Conservation (phyloP, 2,888 invertebrate genomes). For the Listrodromus nycthemerus region DNA sequence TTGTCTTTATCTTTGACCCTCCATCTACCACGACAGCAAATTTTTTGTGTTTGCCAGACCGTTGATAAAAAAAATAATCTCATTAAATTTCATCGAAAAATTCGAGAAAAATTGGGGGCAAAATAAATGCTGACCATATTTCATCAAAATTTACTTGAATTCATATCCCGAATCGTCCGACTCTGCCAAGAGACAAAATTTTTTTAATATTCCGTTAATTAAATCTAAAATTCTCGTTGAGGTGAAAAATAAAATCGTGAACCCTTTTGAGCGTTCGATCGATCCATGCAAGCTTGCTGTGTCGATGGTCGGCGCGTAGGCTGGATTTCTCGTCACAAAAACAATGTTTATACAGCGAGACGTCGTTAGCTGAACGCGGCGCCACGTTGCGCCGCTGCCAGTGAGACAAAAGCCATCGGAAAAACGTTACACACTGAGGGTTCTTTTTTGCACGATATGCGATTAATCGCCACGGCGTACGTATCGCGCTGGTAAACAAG, state of each 20-base stretch:
- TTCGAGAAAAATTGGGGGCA: no score
- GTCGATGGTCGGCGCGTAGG: background rate
- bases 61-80: no score
- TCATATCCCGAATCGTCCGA: no score
- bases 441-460: background rate
- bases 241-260: no score
- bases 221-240: no score
- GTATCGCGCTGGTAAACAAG: constrained; percentile 3
- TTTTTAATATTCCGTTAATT: no score
- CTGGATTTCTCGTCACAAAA: background rate
- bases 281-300: background rate
- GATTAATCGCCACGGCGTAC: background rate
- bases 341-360: background rate
- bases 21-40: no score
- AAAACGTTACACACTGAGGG: background rate
- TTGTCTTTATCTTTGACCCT: constrained; percentile 4
- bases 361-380: background rate
- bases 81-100: no score
- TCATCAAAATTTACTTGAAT: no score
- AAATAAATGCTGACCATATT: no score
- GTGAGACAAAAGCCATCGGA: background rate
- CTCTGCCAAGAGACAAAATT: no score
- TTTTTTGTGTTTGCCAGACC: no score
- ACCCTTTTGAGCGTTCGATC: background rate
- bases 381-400: background rate